Evolutionary conservation across 2,797 vertebrate species (phyloP).

Genomic region (Hylomyscus alleni): DNA sequence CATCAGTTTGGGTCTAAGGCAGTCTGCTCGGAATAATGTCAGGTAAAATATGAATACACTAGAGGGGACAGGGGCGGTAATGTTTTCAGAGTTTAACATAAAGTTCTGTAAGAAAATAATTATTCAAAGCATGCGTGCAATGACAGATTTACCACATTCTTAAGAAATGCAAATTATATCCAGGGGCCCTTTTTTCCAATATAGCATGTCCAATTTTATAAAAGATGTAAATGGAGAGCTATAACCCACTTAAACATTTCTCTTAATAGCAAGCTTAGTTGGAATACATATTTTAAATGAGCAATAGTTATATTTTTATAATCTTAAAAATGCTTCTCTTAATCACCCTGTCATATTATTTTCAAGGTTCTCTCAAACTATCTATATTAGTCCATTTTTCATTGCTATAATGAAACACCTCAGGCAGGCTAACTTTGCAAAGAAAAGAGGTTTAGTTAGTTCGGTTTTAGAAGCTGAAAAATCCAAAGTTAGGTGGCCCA

Average conservation of each 20-base stretch:
- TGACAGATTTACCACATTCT: constrained; percentile 68
- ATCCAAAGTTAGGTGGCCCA: not conserved
- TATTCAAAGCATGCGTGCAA: constrained; percentile 74
- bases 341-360: constrained; percentile 49
- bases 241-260: constrained; percentile 78
- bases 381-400: constrained; percentile 40
- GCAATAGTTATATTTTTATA: constrained; percentile 62
- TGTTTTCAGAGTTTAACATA: constrained; percentile 63
- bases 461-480: constrained; percentile 16
- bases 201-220: constrained; percentile 78
- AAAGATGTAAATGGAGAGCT: constrained; percentile 79
- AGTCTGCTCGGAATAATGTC: constrained; percentile 47
- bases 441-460: constrained; percentile 1
- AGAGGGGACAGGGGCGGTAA: constrained; percentile 44
- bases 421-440: not conserved
- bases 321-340: constrained; percentile 69
- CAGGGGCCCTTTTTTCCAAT: constrained; percentile 62
- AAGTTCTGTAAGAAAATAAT: constrained; percentile 75
- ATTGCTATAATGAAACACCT: not conserved
- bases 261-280: constrained; percentile 66
- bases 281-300: constrained; percentile 73
- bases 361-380: constrained; percentile 43
- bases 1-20: constrained; percentile 62
- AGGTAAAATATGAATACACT: constrained; percentile 57
- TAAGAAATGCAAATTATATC: constrained; percentile 82